phyloP scores from a whole-genome alignment of 2,797 vertebrate genomes.

The Siniperca scherzeri region DNA sequence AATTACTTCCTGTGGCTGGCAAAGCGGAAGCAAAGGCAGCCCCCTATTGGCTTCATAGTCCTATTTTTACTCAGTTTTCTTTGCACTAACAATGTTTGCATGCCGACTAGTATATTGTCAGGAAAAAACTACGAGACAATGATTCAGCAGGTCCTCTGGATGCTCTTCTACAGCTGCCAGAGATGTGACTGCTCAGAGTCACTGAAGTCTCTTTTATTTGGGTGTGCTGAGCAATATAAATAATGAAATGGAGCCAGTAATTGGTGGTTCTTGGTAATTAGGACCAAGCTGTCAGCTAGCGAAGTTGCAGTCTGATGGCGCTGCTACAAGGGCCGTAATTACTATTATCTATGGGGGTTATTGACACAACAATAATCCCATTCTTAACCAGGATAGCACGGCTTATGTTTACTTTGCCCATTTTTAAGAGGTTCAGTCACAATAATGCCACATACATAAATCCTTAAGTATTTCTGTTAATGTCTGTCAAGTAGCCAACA shows the following conservation, averaged over 20 bases:
- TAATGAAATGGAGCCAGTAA: constrained; percentile 87
- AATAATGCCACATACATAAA: constrained; percentile 56
- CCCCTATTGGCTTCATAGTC: constrained; percentile 40
- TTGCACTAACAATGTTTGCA: constrained; percentile 35
- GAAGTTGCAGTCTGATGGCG: constrained; percentile 79
- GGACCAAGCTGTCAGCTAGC: constrained; percentile 85
- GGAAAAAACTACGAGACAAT: constrained; percentile 36
- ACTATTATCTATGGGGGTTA: constrained; percentile 85
- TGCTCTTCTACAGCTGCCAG: constrained; percentile 69
- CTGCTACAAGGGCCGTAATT: constrained; percentile 81
- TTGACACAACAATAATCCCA: constrained; percentile 84
- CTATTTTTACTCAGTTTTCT: constrained; percentile 32
- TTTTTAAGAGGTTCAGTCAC: constrained; percentile 58
- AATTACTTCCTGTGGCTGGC: constrained; percentile 74
- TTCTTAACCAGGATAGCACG: constrained; percentile 72
- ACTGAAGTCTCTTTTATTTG: constrained; percentile 83
- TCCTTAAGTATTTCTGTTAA: constrained; percentile 52
- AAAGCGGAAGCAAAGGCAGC: constrained; percentile 67
- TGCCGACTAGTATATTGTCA: constrained; percentile 46
- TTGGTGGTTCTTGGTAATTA: constrained; percentile 88
- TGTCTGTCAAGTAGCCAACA: constrained; percentile 32
- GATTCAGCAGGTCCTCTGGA: constrained; percentile 71
- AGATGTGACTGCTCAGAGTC: constrained; percentile 68
- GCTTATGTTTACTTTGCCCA: constrained; percentile 64
- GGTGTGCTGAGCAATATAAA: constrained; percentile 82